phyloP scores from a whole-genome alignment of 2,797 vertebrate species.

The Hybognathus amarus region DNA sequence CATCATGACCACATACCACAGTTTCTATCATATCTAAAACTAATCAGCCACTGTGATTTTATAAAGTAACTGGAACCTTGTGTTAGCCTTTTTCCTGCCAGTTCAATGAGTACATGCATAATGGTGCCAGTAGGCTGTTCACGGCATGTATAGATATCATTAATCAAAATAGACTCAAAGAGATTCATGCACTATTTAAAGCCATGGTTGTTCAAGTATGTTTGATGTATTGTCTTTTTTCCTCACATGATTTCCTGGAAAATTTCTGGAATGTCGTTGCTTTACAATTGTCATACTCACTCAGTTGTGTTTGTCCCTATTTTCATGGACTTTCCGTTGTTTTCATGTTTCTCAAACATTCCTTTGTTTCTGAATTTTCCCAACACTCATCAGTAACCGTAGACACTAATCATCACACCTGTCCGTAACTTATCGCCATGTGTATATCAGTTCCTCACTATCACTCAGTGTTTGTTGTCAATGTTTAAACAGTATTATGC shows the following conservation, averaged over 20 bases:
- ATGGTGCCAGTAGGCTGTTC: conserved; percentile 18
- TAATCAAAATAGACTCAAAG: conserved; percentile 15
- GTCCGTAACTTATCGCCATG: too few species aligned
- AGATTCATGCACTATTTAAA: not conserved
- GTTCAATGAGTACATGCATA: conserved; percentile 28
- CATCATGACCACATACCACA: not conserved
- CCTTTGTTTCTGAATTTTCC: too few species aligned
- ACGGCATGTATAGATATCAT: conserved; percentile 9
- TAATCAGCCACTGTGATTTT: conserved; percentile 4
- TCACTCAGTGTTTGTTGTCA: too few species aligned
- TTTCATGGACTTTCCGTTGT: too few species aligned
- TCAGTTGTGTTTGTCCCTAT: too few species aligned
- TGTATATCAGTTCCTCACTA: too few species aligned
- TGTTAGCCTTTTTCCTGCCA: conserved; percentile 21
- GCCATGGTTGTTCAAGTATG: not conserved
- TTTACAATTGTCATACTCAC: not conserved
- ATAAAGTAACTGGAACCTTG: conserved; percentile 12
- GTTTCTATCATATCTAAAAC: conserved; percentile 25
- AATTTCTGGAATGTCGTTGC: not conserved
- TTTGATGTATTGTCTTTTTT: not conserved
- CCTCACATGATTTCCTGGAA: not conserved
- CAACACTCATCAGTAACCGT: too few species aligned
- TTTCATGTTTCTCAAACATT: too few species aligned
- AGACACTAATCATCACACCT: too few species aligned
- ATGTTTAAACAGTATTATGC: not conserved